Evolutionary conservation across 2,797 vertebrate genomes (phyloP), one percentile per base, ranked within the genome.

Genomic region (Dallia pectoralis): DNA sequence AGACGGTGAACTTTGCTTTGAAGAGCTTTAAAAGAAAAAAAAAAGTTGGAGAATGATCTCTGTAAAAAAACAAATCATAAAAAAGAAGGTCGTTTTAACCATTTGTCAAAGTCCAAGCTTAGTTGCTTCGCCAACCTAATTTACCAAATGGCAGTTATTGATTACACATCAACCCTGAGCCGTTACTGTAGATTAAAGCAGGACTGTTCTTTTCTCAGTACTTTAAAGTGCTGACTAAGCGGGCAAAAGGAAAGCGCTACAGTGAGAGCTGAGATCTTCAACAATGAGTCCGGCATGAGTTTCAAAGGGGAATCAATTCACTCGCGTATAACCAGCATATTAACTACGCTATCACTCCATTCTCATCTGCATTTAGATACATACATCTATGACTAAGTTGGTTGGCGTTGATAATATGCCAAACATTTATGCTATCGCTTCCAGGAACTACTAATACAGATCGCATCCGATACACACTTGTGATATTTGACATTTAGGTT

Each of bases 181-280:
- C 48, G 66, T 32, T 59, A 40, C 36, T 40, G 36, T 40, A 72
- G 72, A 79, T 81, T 63, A 72, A 77, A 78, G 59, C 68, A 27
- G 29, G 18, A 15, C 40, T 73, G 67, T 47, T 30, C 25, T 3
- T 71, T 47, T 69, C 22, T 72, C 44, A n/a, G 48, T 32, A 44
- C 36, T 63, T 73, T n/a, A 75, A 70, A 78, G 69, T 73, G 80
- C 77, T 78, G 75, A 73, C 47, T n/a, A 2, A 62, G 68, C 77
- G 74, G 69, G 69, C 56, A 14, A 27, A 29, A 51, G 36, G 59
- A 67, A 64, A n/a, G 49, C 61, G 30, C 67, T 68, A 68, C 72
- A 71, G 59, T 59, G 63, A 70, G 74, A 61, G 72, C 33, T 78
- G 30, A 72, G 69, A 71, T 70, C 71, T 75, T 32, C 72, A 59